Evolutionary conservation across 2,113 vertebrate species (phyloP).

Genomic region (Sinocyclocheilus maitianheensis): DNA sequence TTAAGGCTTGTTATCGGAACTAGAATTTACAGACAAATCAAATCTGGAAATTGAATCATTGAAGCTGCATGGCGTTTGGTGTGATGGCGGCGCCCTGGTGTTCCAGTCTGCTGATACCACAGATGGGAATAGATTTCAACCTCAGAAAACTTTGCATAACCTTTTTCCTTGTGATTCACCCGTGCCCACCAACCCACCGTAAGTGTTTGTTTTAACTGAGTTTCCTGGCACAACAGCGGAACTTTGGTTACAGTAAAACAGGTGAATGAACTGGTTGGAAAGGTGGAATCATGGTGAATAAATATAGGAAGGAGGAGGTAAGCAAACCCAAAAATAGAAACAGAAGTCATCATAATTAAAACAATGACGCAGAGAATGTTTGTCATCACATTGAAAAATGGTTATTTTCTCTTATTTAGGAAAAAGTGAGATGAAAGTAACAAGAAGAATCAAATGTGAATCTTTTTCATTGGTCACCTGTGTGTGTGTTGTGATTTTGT

Average conservation of each 20-base stretch:
- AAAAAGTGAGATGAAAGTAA: not conserved
- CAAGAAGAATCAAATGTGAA: not conserved
- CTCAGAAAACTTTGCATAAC: constrained; percentile 38
- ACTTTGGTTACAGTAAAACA: constrained; percentile 32
- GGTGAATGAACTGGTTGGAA: constrained; percentile 9
- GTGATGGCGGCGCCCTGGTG: not conserved
- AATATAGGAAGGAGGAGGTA: constrained; percentile 1
- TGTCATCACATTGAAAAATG: not conserved
- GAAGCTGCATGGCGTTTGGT: constrained; percentile 41
- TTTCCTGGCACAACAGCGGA: constrained; percentile 31
- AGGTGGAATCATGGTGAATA: constrained; percentile 12
- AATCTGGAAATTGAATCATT: not conserved
- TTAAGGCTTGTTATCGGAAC: not conserved
- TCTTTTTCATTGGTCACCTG: not conserved
- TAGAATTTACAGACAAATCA: not conserved
- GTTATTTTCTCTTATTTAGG: not conserved
- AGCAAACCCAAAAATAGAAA: not conserved
- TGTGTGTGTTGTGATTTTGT: not conserved
- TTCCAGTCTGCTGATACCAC: constrained; percentile 33
- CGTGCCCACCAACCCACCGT: not conserved
- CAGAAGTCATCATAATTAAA: not conserved
- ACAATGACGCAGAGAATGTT: not conserved
- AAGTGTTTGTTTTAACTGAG: constrained; percentile 1
- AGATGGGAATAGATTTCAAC: constrained; percentile 30
- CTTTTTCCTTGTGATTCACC: constrained; percentile 32